Base-by-base conservation (phyloP, 2,888 invertebrate genomes). In the Leucophora obtusa region DNA sequence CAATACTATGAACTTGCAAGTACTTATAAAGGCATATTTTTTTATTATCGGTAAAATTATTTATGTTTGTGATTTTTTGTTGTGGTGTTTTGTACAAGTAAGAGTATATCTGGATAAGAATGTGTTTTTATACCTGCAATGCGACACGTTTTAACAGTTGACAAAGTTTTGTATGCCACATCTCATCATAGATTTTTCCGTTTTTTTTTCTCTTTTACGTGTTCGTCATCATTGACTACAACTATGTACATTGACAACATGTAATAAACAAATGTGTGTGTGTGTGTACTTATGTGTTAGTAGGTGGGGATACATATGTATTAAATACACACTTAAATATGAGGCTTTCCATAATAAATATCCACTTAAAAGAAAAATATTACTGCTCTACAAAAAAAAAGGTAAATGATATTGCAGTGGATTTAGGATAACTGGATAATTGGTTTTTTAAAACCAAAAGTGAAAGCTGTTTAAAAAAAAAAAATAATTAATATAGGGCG, bases 141-240 rank as follows among this genome's bases (percentile, higher is more conserved):
- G 73, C 62, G 79, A 73, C 79, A 79, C 33, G 69, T 70, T 66
- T 77, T 71, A 62, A 24, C 50, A 79, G 62, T 58, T 75, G 75
- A 68, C 58, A 72, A 76, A 63, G 35, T 65, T 69, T 72, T 66
- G 43, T 68, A 47, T 71, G 68, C 47, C 72, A 72, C 38, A 76
- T 76, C 53, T 63, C 63, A 59, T 68, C 72, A 56, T 53, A 24
- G 47, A 60, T n/a, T 54, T 68, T 66, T 35, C 38, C 2, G n/a
- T 47, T 47, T 47, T 66, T 53, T 38, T 28, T 38, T 11, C 11
- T 11, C 38, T 11, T 33, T 53, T 33, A 54, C 53, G 53, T 54
- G 54, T 53, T 65, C n/a, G 53, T 65, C 65, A 54, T 54, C 50
- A 65, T 35, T 53, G 65, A 17, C 17, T 18, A 33, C 51, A 18